Evolutionary conservation across 2,888 invertebrate genomes (phyloP).

Genomic region (Hydrotaea cyrtoneurina): DNA sequence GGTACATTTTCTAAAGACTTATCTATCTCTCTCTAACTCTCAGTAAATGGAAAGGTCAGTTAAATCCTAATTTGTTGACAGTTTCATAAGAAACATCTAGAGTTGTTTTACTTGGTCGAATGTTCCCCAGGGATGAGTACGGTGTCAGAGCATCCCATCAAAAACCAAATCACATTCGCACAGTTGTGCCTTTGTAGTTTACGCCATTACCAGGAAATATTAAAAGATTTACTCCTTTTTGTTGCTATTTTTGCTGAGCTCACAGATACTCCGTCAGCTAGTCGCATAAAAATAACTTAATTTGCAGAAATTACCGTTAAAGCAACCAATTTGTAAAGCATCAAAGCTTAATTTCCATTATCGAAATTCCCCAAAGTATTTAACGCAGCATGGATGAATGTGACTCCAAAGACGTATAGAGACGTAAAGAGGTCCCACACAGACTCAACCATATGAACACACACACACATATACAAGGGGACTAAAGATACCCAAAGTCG

Average conservation of each 20-base stretch:
- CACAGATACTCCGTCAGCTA: not conserved
- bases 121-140: not conserved
- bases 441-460: not conserved
- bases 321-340: constrained; percentile 67
- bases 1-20: too few species aligned
- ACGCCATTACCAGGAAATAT: not conserved
- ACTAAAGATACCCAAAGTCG: not conserved
- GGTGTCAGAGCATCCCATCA: not conserved
- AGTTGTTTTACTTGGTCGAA: not conserved
- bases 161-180: not conserved
- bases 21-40: too few species aligned
- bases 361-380: constrained; percentile 67
- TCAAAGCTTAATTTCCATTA: constrained; percentile 67
- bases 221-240: constrained; percentile 18
- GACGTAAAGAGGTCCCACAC: constrained; percentile 17
- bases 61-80: not conserved
- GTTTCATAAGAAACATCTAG: not conserved
- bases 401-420: constrained; percentile 16
- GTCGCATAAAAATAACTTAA: constrained; percentile 46
- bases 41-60: not conserved
- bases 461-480: not conserved
- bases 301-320: constrained; percentile 59
- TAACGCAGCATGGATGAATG: constrained; percentile 60
- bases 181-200: not conserved
- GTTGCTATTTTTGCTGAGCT: not conserved